Base-by-base conservation (phyloP, 2,888 invertebrate species). In the Epinotia demarniana region DNA sequence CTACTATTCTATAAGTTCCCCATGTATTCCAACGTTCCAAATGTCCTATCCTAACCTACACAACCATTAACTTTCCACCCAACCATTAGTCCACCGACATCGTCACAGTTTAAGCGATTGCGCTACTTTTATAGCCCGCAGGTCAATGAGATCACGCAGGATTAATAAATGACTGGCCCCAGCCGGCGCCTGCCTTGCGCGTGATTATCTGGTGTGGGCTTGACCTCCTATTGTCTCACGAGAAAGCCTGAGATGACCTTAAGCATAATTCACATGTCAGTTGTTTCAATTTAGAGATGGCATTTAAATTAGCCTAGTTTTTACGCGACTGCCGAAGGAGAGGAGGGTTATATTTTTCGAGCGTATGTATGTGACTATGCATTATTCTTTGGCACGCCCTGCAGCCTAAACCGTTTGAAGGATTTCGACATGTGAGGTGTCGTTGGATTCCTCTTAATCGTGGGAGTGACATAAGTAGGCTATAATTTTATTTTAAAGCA, bases 91-190 rank as follows among this genome's bases (percentile, higher is more conserved):
- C 46, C 19, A 19, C 43, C 23, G 19, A 18, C 46, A 69, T 27
- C 11, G 60, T 60, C 43, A 60, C 46, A 12, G 27, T 46, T 27
- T 60, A 63, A 43, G 55, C 46, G 70, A 61, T 18, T 61, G 18
- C 46, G 61, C 49, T 70, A 49, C 53, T 55, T 43, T 61, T 63
- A 66, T 69, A 19, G 19, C 49, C 1, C 33, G 33, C 33, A 72
- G 77, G 77, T 77, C 73, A 73, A 69, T 76, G 73, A 68, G 68
- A 72, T 64, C 71, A 76, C 57, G 33, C 68, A 63, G 72, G 72
- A 72, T 72, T 72, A 67, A 72, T 64, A 72, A 68, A 72, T 76
- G 63, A 72, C 72, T 27, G 27, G 49, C 53, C 33, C n/a, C 39
- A 39, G 62, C 63, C 72, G 69, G 67, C 53, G 73, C 49, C 53